Evolutionary conservation across 1,140 invertebrate species (phyloP), one percentile per base, ranked within the genome.

Genomic region (Aphaenogaster ashmeadi): DNA sequence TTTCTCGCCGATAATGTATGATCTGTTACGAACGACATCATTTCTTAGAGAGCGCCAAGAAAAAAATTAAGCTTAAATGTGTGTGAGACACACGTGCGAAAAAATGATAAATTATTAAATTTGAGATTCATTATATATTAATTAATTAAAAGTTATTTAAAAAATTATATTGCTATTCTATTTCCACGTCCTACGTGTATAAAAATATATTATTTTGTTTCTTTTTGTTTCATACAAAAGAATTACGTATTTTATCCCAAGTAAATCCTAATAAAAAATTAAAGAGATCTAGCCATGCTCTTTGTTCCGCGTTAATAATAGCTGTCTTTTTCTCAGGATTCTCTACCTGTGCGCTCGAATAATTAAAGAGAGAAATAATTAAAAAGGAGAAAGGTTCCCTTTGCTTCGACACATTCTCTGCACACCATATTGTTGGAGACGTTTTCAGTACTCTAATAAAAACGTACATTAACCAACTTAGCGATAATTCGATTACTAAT

Each of bases 1-100:
- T 84, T 83, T 90, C 88, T 87, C 50, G 88, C 33, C n/a, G 58
- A 58, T 52, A 33, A 52, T 27, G n/a, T 11, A 64, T 44, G 18
- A 0, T 11, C 9, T 7, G 54, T 69, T 33, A 50, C 8, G 21
- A 8, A 21, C 3, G 8, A 60, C 3, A 5, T 52, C 4, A n/a
- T 18, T 47, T 66, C 4, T 52, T 64, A 41, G 2, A 21, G 0
- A 38, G 11, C 33, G 6, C 2, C 11, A 60, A 8, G 7, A 58
- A 47, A 44, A 38, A 62, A 38, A 6, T 50, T 13, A 13, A 64
- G 27, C 64, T 64, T 7, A 15, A 13, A 44, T 77, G 27, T 27
- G 27, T 77, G 3, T 27, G 13, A 77, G 0, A 15, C 54, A 9
- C 3, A 0, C 13, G 2, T 38, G 11, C 9, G 3, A 56, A 41